Evolutionary conservation across 2,888 invertebrate genomes (phyloP), one percentile per base, ranked within the genome.

Genomic region (Alloplasta piceator): DNA sequence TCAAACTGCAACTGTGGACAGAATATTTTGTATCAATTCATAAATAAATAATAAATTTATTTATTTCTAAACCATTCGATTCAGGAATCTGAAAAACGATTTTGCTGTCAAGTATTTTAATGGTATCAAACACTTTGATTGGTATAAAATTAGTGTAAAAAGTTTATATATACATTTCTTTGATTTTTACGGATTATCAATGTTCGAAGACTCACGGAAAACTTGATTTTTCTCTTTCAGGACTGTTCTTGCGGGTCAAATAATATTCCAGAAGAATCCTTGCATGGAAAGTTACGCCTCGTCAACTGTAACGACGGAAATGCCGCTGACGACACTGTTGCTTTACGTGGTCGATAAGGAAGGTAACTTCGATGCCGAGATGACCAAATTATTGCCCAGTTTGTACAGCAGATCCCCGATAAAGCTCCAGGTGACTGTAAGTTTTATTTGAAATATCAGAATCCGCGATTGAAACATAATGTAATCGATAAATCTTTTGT

Each of bases 321-420:
- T 70, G 36, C 74, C 87, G 4, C 52, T 88, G 16, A 87, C 89
- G 39, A 80, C 90, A 2, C 84, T 92, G 12, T 61, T 89, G 39
- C 83, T 91, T 71, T 92, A 92, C 83, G 87, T 91, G 4, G 87
- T 90, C 39, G 89, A 92, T 81, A 86, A 88, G 61, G 83, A 87
- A 12, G 88, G 90, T 38, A 87, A 84, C 50, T 90, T 91, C 68
- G 90, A 92, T 75, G 82, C 63, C 9, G 52, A 83, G 5, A 87
- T 89, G 86, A 92, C 92, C 7, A 90, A 89, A 77, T 85, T 85
- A 38, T 74, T 92, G 58, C 91, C 90, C n/a, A 85, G 77, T 64
- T 83, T 91, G 56, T 90, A 88, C 80, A 82, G 88, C 81, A 85
- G 83, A 48, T 82, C 85, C 12, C 83, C 85, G 4, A 83, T 88